phyloP scores from a whole-genome alignment of 2,888 invertebrate genomes.

The Loripinus fragilis region DNA sequence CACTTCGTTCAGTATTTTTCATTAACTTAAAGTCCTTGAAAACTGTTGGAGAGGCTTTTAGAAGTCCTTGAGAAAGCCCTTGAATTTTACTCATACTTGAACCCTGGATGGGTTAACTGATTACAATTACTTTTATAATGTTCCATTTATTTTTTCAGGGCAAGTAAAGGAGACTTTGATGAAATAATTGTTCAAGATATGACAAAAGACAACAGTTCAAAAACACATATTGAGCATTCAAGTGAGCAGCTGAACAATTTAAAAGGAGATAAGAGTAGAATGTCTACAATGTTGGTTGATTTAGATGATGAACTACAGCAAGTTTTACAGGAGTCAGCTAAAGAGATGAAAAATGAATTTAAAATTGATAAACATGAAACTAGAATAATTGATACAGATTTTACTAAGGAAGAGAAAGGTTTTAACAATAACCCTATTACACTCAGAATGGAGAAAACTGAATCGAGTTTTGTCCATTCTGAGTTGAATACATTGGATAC shows the following conservation, averaged over 20 bases:
- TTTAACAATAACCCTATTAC: background rate
- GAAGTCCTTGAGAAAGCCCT: no score
- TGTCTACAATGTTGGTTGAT: background rate
- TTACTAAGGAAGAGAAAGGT: background rate
- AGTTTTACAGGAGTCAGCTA: background rate
- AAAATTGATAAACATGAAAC: no score
- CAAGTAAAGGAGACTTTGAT: conserved; percentile 11
- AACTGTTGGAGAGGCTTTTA: no score
- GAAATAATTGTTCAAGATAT: conserved; percentile 8
- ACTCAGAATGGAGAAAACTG: no score
- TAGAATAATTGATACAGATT: no score
- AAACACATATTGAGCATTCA: background rate
- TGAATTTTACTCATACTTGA: no score
- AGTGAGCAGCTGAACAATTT: background rate
- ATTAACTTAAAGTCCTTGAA: no score
- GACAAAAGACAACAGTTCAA: background rate
- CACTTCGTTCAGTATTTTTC: no score
- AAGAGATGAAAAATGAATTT: background rate
- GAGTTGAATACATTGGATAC: background rate
- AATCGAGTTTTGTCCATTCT: no score
- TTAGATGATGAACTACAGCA: background rate
- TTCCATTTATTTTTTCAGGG: background rate
- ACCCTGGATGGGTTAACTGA: no score
- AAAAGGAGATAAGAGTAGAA: background rate
- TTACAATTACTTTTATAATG: no score